phyloP scores from a whole-genome alignment of 1,140 invertebrate species.

The Caligus rogercresseyi region DNA sequence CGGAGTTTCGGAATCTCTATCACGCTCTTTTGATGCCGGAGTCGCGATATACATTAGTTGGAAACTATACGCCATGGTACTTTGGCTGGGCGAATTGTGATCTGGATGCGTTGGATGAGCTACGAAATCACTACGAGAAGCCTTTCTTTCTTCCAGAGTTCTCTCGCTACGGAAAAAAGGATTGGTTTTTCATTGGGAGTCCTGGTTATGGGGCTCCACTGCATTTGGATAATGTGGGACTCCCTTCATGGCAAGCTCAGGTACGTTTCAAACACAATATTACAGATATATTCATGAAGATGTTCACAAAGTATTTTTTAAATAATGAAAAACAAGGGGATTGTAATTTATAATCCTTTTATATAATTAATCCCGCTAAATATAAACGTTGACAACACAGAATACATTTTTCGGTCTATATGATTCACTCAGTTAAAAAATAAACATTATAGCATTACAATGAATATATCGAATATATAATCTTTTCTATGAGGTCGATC shows the following conservation, averaged over 20 bases:
- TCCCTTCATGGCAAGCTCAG: slow-evolving; percentile 38
- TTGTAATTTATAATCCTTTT: neutral
- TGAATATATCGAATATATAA: no score
- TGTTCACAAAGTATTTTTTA: no score
- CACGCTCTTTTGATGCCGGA: slow-evolving; percentile 38
- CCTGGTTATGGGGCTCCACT: slow-evolving; percentile 77
- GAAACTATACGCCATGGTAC: slow-evolving; percentile 56
- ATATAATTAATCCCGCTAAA: neutral
- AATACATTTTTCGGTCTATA: no score
- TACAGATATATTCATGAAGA: no score
- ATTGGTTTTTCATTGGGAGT: slow-evolving; percentile 93
- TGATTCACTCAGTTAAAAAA: no score
- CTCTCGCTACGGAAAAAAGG: slow-evolving; percentile 62
- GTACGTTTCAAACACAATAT: neutral
- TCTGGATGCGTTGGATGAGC: slow-evolving; percentile 46
- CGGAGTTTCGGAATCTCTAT: slow-evolving; percentile 44
- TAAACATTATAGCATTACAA: no score
- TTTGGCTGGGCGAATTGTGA: slow-evolving; percentile 88
- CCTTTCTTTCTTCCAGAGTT: slow-evolving; percentile 72
- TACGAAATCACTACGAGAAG: slow-evolving; percentile 56
- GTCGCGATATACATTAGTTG: slow-evolving; percentile 40
- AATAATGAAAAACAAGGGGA: no score
- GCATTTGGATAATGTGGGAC: slow-evolving; percentile 49
- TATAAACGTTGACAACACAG: neutral
- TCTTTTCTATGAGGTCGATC: no score